These are phyloP conservation scores for Diaperis boleti DNA, from an alignment of 2,888 invertebrate species.

Conservation along the genomic window DNA sequence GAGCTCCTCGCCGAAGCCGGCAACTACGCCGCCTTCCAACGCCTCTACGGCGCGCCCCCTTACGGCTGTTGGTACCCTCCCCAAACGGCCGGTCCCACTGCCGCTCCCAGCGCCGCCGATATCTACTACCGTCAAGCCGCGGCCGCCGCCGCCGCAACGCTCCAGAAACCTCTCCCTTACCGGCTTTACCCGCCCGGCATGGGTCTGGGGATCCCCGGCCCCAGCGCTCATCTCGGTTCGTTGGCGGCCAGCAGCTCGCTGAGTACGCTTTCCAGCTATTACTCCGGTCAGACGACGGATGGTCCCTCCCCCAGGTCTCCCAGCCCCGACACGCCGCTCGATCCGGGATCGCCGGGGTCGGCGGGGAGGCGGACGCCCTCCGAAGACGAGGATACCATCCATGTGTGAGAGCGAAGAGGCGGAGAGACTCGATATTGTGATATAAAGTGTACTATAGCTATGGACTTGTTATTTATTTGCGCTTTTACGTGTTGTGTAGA, in stretches of 20 bases:
- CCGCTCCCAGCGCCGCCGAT: slow-evolving; percentile 77
- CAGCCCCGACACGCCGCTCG: slow-evolving; percentile 70
- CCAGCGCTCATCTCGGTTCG: slow-evolving; percentile 76
- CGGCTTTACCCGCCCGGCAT: slow-evolving; percentile 73
- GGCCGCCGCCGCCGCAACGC: slow-evolving; percentile 77
- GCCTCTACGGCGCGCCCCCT: slow-evolving; percentile 85
- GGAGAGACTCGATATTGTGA: slow-evolving; percentile 58
- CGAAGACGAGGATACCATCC: slow-evolving; percentile 75
- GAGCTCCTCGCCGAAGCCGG: slow-evolving; percentile 97
- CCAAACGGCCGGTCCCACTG: slow-evolving; percentile 71
- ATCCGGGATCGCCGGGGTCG: slow-evolving; percentile 73
- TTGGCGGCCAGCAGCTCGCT: slow-evolving; percentile 78
- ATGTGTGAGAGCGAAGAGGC: slow-evolving; percentile 66
- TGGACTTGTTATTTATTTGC: slow-evolving; percentile 62
- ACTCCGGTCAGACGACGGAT: slow-evolving; percentile 70
- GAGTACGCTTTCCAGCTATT: slow-evolving; percentile 70
- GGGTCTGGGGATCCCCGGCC: slow-evolving; percentile 74
- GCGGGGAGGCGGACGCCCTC: slow-evolving; percentile 65
- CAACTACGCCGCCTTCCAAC: slow-evolving; percentile 98
- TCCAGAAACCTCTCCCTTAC: slow-evolving; percentile 91
- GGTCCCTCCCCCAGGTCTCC: slow-evolving; percentile 68
- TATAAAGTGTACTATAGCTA: slow-evolving; percentile 61
- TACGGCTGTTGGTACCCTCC: slow-evolving; percentile 76
- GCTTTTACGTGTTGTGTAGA: slow-evolving; percentile 63
- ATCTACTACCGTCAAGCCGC: slow-evolving; percentile 87